Conservation (phyloP, 2,888 invertebrate genomes). For the Calameuta idolon region DNA sequence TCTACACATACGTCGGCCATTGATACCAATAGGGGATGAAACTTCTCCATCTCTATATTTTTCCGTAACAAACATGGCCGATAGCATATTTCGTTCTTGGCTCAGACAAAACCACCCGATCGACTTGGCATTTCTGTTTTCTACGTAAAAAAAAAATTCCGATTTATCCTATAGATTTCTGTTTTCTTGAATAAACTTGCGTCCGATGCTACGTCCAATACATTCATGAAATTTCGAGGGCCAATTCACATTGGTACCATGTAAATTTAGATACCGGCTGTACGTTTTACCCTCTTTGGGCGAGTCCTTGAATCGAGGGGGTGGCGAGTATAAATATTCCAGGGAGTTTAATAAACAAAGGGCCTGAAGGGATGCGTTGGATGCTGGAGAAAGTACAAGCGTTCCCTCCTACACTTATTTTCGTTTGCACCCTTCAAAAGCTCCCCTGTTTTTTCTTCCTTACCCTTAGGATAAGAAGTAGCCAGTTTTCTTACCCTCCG, state of each 20-base stretch:
- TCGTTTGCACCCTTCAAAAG: background rate
- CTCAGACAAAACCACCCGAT: background rate
- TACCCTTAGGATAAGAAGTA: background rate
- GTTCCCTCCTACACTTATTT: background rate
- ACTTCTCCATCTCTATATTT: background rate
- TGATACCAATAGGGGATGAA: background rate
- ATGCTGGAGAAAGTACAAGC: background rate
- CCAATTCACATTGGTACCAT: background rate
- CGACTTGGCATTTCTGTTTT: background rate
- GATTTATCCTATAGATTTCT: background rate
- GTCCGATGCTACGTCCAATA: background rate
- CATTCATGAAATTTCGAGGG: background rate
- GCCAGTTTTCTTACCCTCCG: background rate
- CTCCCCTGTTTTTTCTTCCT: background rate
- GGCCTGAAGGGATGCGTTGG: background rate
- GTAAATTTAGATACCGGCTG: background rate
- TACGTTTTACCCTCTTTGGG: background rate
- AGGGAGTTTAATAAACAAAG: background rate
- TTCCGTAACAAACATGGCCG: background rate
- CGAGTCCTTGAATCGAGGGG: slow-evolving; percentile 5
- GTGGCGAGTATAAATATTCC: slow-evolving; percentile 3
- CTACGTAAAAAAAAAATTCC: background rate
- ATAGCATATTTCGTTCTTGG: background rate
- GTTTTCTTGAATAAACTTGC: background rate
- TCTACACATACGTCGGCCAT: background rate